Conservation (phyloP, 2,113 vertebrate species). For the Myrmophylax atrothorax region DNA sequence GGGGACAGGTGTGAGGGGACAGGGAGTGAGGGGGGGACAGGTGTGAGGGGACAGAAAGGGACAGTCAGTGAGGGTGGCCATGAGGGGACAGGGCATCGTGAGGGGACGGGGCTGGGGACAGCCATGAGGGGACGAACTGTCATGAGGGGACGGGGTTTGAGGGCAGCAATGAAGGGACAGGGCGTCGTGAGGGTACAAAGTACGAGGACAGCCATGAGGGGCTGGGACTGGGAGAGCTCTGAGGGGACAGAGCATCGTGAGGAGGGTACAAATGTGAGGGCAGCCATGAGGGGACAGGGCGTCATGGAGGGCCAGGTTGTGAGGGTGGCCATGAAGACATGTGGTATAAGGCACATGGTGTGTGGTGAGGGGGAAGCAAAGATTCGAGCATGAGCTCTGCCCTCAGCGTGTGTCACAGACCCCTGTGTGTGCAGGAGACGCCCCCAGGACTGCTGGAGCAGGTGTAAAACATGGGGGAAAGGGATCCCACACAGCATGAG, state of each 20-base stretch:
- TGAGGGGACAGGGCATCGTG: neutral
- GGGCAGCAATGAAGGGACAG: neutral
- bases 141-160: no score
- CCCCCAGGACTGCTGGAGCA: neutral
- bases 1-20: no score
- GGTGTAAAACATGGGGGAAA: neutral
- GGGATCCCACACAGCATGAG: neutral
- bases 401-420: neutral
- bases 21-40: neutral
- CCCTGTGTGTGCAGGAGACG: accelerated
- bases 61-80: neutral
- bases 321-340: neutral
- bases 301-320: neutral
- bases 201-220: no score
- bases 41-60: neutral
- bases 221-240: no score
- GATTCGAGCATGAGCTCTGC: neutral
- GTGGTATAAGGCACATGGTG: accelerated
- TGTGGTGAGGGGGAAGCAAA: neutral
- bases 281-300: neutral
- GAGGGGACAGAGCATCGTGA: neutral
- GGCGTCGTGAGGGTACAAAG: no score
- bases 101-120: neutral
- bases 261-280: no score
- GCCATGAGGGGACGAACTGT: no score